Evolutionary conservation across 2,888 invertebrate species (phyloP).

Genomic region (Drosophila niveifrons): DNA sequence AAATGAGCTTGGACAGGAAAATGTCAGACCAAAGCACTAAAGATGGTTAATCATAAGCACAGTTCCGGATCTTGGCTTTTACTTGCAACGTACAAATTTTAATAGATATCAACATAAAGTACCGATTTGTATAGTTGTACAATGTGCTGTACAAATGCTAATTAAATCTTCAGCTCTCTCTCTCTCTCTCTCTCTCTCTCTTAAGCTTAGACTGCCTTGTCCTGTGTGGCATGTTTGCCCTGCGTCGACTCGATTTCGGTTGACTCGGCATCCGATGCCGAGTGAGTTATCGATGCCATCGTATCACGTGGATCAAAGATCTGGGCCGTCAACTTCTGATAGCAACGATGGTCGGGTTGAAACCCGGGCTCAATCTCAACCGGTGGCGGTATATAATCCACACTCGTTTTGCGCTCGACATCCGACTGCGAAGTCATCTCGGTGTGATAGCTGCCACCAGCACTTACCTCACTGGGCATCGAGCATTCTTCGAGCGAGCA

Average conservation of each 20-base stretch:
- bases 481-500: slow-evolving; percentile 26
- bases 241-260: no score
- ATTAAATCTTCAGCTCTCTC: neutral
- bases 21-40: neutral
- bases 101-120: slow-evolving; percentile 39
- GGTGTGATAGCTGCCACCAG: neutral
- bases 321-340: slow-evolving; percentile 56
- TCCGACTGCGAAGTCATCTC: neutral
- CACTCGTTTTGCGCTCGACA: neutral
- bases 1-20: slow-evolving; percentile 36
- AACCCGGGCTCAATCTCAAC: slow-evolving; percentile 66
- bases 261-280: neutral
- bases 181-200: neutral
- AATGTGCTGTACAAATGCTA: neutral
- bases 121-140: neutral
- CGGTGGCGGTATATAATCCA: neutral
- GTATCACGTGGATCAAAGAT: neutral
- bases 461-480: neutral
- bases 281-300: neutral
- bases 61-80: slow-evolving; percentile 31
- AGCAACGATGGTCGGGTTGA: slow-evolving; percentile 52
- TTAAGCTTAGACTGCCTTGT: neutral
- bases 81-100: slow-evolving; percentile 35
- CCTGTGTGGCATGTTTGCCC: neutral
- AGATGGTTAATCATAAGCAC: slow-evolving; percentile 44